Evolutionary conservation across 2,797 vertebrate genomes (phyloP), one percentile per base, ranked within the genome.

Genomic region (Acanthis flammea): DNA sequence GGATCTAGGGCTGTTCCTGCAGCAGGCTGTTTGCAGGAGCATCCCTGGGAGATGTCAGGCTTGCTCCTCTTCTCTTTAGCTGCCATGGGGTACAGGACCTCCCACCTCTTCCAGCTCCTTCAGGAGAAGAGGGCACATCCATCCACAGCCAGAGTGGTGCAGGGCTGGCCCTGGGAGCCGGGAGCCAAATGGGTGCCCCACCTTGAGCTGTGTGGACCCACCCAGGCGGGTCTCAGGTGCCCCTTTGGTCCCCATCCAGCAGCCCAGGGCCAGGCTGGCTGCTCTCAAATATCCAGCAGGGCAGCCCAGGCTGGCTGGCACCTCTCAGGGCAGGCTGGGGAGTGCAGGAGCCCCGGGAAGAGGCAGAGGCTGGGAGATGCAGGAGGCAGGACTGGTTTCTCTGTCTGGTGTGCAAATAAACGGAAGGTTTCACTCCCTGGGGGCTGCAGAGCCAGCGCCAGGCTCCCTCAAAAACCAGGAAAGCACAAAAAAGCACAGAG

Each of bases 401-500:
- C 94, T 82, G 96, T 96, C 96, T 96, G 94, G 81, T 80, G 95
- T 96, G 96, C 95, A 96, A 96, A 96, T 94, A 89, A 84, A 95
- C 0, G 0, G 78, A 92, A 89, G 87, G 91, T 79, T 96, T 96
- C 25, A 0, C 91, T 94, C 94, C 95, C 95, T 14, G 67, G 87
- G 86, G 95, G 95, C 53, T 91, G 71, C 78, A 10, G 5, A 70
- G 74, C 48, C 72, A 92, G 88, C 5, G 1, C 74, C 90, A 60
- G 90, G 19, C 80, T 94, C 88, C 90, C 88, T 76, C 65, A 73
- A 82, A 97, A 89, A 88, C 44, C 80, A 84, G 92, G 87, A 94
- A 93, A 93, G 28, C 42, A 54, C 67, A 88, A 73, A 93, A 94
- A 88, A 89, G 44, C 62, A 45, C 60, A 82, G 51, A 81, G 25